A percentile compares a stretch with the other conserved stretches of the same genome.
phyloP scores from a whole-genome alignment of 2,113 vertebrate genomes.

The Colossoma macropomum region DNA sequence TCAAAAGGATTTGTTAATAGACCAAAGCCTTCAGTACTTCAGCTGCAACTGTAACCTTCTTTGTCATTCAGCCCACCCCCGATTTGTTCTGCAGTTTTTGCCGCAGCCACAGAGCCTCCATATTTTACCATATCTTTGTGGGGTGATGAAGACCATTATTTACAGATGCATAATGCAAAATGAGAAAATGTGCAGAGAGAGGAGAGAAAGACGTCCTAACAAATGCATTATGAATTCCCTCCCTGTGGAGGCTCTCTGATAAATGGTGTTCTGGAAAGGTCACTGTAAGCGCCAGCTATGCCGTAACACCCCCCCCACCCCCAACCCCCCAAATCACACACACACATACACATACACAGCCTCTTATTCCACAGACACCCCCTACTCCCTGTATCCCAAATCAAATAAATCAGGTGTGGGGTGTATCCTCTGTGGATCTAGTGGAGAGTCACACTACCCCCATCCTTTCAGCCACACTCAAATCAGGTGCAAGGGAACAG shows the following conservation, averaged over 20 bases:
- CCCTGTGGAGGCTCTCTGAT: constrained; percentile 44
- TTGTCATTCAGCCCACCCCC: constrained; percentile 16
- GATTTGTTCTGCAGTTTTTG: background rate
- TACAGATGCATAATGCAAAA: background rate
- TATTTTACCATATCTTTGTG: constrained; percentile 31
- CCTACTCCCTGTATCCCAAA: constrained; percentile 43
- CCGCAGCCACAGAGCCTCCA: background rate
- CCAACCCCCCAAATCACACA: constrained; percentile 33
- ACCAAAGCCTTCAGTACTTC: background rate
- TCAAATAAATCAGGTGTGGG: constrained; percentile 51
- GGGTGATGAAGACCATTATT: constrained; percentile 5
- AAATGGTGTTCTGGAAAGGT: constrained; percentile 56
- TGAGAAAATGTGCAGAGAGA: background rate
- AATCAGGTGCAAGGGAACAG: constrained; percentile 32
- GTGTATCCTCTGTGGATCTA: background rate
- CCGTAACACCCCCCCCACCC: constrained; percentile 11
- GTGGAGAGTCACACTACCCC: constrained; percentile 4
- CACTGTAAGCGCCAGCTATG: constrained; percentile 44
- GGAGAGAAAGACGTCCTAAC: constrained; percentile 13
- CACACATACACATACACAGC: constrained; percentile 38
- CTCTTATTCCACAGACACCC: constrained; percentile 38
- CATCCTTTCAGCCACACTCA: constrained; percentile 20
- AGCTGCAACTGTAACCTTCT: background rate
- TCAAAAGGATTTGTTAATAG: background rate
- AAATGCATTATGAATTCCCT: constrained; percentile 38